Percentiles rank a stretch among this genome's conserved stretches.
Evolutionary conservation across 2,888 invertebrate genomes (phyloP).

Genomic region (Thymelicus sylvestris): DNA sequence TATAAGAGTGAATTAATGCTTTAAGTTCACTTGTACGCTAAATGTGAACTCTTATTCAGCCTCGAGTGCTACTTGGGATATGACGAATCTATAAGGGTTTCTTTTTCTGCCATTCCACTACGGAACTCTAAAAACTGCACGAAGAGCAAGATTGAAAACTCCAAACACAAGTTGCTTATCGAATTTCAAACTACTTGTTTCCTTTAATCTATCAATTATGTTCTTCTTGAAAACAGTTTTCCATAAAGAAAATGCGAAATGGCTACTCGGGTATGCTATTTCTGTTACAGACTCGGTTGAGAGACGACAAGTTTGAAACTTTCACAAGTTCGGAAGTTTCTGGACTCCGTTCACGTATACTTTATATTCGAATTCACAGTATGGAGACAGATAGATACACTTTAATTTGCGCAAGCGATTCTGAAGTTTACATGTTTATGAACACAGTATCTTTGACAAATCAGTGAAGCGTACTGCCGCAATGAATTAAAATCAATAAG

Average conservation of each 20-base stretch:
- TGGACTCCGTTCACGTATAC: conserved; percentile 5
- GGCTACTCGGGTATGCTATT: conserved; percentile 42
- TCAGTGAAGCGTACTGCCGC: background rate
- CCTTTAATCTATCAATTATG: conserved; percentile 5
- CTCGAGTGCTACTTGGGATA: too few relatives aligned
- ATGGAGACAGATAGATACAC: conserved; percentile 2
- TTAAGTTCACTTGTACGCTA: too few relatives aligned
- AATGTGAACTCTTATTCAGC: too few relatives aligned
- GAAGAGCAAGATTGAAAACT: background rate
- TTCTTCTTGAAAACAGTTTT: conserved; percentile 12
- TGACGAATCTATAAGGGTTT: too few relatives aligned
- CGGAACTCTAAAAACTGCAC: too few relatives aligned
- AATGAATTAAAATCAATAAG: conserved; percentile 21
- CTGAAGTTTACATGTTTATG: conserved; percentile 1
- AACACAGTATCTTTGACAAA: background rate
- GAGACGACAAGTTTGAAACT: conserved; percentile 36
- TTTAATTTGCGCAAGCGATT: conserved; percentile 19
- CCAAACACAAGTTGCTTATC: background rate
- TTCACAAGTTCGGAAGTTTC: conserved; percentile 37
- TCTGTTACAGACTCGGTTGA: conserved; percentile 48
- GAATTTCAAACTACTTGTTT: background rate
- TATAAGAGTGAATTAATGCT: too few relatives aligned
- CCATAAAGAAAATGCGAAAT: conserved; percentile 5
- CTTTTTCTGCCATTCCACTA: too few relatives aligned
- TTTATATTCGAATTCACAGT: background rate